Conservation (phyloP, 37 sponge, comb jelly and placozoan genomes). For the Bolinopsis microptera region DNA sequence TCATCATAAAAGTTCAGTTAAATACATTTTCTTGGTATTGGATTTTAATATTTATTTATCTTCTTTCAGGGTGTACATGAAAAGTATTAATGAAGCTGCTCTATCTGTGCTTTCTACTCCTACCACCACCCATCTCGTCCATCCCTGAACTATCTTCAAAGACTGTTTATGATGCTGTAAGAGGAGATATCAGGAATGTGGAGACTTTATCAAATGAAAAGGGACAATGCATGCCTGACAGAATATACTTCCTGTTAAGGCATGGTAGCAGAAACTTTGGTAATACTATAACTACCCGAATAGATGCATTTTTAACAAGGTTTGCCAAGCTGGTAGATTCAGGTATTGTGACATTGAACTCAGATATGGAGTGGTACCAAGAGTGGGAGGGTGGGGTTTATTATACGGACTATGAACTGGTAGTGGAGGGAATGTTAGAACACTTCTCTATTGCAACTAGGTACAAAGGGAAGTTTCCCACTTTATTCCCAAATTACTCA, state of each 20-base stretch:
- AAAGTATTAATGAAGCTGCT: background rate
- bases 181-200: constrained; percentile 35
- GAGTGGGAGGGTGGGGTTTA: background rate
- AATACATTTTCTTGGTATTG: too few relatives aligned
- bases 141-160: constrained; percentile 38
- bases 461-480: background rate
- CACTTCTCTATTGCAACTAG: background rate
- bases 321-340: background rate
- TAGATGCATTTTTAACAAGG: background rate
- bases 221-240: background rate
- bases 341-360: background rate
- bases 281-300: background rate
- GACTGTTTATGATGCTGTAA: constrained; percentile 42
- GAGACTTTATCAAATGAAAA: background rate
- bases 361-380: background rate
- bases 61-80: too few relatives aligned
- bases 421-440: constrained; percentile 41
- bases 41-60: too few relatives aligned
- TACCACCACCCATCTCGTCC: background rate
- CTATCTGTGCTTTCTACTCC: background rate
- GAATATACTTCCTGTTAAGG: background rate
- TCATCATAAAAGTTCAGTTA: too few relatives aligned
- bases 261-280: constrained; percentile 63
- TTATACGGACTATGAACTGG: constrained; percentile 42
- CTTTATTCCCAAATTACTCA: background rate